phyloP scores from a whole-genome alignment of 2,888 invertebrate genomes.

The Rhagium mordax region DNA sequence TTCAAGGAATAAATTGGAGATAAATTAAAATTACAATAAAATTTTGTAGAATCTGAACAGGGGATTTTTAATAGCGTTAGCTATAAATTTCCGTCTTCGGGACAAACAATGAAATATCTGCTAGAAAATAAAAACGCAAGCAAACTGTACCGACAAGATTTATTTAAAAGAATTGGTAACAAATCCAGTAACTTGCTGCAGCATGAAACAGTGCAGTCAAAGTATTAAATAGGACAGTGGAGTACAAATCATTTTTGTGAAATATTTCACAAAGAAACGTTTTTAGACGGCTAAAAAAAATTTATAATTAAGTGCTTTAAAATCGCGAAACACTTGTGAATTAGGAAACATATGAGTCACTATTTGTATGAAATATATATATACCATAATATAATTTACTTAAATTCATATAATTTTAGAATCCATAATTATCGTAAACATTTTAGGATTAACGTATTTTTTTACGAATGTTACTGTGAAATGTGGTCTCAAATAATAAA shows the following conservation, averaged over 20 bases:
- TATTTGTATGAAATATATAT: no score
- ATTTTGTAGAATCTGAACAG: not conserved
- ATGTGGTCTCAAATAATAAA: no score
- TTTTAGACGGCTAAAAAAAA: no score
- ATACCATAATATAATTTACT: no score
- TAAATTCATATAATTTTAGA: no score
- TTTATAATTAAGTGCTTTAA: no score
- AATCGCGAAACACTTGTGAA: no score
- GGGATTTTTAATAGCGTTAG: conserved; percentile 28
- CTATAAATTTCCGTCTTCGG: conserved; percentile 30
- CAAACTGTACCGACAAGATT: conserved; percentile 29
- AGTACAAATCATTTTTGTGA: not conserved
- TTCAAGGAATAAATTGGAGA: conserved; percentile 25
- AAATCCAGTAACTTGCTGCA: conserved; percentile 14
- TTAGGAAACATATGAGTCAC: no score
- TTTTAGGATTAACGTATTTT: no score
- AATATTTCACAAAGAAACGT: not conserved
- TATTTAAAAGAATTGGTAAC: conserved; percentile 31
- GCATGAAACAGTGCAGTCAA: not conserved
- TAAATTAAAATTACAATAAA: conserved; percentile 34
- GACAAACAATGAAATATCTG: conserved; percentile 36
- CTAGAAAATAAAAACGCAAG: conserved; percentile 26
- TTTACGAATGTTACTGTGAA: no score
- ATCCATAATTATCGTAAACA: no score
- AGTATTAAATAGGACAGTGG: conserved; percentile 5